Evolutionary conservation across 2,113 vertebrate genomes (phyloP).

Genomic region (Pithys albifrons): DNA sequence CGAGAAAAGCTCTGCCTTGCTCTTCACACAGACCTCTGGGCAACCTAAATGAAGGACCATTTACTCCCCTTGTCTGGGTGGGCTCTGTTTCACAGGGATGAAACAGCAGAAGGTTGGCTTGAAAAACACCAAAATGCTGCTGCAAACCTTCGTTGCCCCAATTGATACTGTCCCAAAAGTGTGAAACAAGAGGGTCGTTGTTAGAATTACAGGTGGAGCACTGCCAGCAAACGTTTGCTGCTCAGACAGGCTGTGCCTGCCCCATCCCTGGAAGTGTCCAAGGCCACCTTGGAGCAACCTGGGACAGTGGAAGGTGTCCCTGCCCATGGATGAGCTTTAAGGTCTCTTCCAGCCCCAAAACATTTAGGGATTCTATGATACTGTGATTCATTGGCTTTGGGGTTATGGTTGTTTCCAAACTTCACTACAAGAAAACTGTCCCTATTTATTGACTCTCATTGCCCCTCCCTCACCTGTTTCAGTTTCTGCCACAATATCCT

Average conservation of each 20-base stretch:
- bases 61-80: neutral
- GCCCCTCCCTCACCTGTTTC: neutral
- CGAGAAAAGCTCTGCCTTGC: neutral
- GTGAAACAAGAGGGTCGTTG: neutral
- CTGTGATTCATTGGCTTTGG: neutral
- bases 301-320: fast-evolving
- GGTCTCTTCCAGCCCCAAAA: neutral
- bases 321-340: neutral
- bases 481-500: neutral
- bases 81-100: neutral
- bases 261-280: no score
- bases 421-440: neutral
- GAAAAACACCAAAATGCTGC: neutral
- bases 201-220: neutral
- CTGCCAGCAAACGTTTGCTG: neutral
- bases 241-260: neutral
- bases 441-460: neutral
- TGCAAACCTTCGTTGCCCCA: neutral
- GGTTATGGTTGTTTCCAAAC: neutral
- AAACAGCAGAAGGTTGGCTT: neutral
- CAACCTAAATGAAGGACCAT: neutral
- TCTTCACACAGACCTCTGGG: slow-evolving; percentile 13
- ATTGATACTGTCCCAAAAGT: neutral
- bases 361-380: neutral
- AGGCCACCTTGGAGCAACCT: neutral